Evolutionary conservation across 2,113 vertebrate species (phyloP), one percentile per base, ranked within the genome.

Genomic region (Pelmatolapia mariae): DNA sequence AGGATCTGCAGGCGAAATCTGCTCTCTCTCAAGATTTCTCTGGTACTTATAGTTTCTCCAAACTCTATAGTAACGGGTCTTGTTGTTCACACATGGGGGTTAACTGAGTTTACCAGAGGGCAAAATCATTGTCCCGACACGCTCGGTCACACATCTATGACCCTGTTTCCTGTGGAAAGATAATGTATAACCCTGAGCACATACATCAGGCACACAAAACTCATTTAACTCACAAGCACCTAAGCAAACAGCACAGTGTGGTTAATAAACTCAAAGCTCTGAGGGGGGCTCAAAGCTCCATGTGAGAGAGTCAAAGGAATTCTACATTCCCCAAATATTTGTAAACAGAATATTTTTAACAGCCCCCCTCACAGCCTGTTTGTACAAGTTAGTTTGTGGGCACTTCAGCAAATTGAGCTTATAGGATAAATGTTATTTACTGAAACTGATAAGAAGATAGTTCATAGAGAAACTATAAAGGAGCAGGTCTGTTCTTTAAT

Each of bases 141-240:
- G 43, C 63, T 31, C 12, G 1, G 15, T 52, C 83, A 86, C 86
- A 86, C 91, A 88, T 88, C 82, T 71, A 59, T 88, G 82, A 81
- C 36, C 22, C 43, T 26, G 36, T 5, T 5, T 33, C 36, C 83
- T 66, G 52, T 68, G 71, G 50, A 2, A 5, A 81, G 86, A 45
- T 91, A 93, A 93, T 93, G 52, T 81, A 10, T 91, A 92, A 91
- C 87, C 33, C 47, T 5, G 85, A 76, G 43, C 33, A 22, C 43
- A 18, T 26, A 68, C 7, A 13, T 50, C 78, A n/a, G 16, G 59
- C 79, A 63, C 6, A 40, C 2, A 76, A 38, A 66, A 33, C 29
- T 36, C 43, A 59, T 68, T 80, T 9, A 38, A 81, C 15, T 50
- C 73, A 79, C 54, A 57, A 36, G 52, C 7, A 59, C 6, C 33